phyloP scores from a whole-genome alignment of 2,113 vertebrate species.

The Ageneiosus marmoratus region DNA sequence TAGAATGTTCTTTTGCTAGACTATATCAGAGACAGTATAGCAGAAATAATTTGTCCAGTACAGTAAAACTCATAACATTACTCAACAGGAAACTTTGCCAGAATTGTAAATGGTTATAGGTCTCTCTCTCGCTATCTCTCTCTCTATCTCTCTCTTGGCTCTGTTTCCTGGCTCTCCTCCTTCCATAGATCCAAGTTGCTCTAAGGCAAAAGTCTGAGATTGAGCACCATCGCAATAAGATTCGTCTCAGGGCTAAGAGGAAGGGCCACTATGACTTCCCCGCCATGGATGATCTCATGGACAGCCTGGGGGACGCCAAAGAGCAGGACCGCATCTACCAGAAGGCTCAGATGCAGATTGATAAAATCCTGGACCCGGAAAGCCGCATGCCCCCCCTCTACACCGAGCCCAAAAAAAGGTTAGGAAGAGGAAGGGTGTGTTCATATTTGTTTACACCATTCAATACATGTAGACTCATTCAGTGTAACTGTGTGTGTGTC shows the following conservation, averaged over 20 bases:
- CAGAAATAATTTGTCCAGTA: not conserved
- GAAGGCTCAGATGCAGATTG: constrained; percentile 94
- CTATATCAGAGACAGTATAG: not conserved
- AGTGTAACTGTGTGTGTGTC: constrained; percentile 14
- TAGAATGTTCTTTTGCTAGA: not conserved
- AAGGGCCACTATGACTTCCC: constrained; percentile 98
- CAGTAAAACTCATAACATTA: not conserved
- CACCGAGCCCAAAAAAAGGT: constrained; percentile 90
- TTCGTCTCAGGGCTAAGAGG: constrained; percentile 93
- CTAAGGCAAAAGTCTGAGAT: constrained; percentile 96
- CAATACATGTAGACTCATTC: not conserved
- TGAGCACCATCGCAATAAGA: constrained; percentile 97
- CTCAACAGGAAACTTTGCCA: not conserved
- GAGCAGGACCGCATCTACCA: constrained; percentile 91
- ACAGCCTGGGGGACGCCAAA: constrained; percentile 77
- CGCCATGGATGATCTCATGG: constrained; percentile 82
- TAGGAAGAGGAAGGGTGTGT: not conserved
- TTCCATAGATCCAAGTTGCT: constrained; percentile 77
- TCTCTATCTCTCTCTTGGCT: not conserved
- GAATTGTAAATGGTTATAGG: not conserved
- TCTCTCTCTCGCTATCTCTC: not conserved
- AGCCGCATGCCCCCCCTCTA: constrained; percentile 80
- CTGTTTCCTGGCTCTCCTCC: not conserved
- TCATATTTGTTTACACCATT: not conserved
- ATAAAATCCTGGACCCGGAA: constrained; percentile 93